phyloP scores from a whole-genome alignment of 1,140 invertebrate species.

The Phymorhynchus buccinoides region DNA sequence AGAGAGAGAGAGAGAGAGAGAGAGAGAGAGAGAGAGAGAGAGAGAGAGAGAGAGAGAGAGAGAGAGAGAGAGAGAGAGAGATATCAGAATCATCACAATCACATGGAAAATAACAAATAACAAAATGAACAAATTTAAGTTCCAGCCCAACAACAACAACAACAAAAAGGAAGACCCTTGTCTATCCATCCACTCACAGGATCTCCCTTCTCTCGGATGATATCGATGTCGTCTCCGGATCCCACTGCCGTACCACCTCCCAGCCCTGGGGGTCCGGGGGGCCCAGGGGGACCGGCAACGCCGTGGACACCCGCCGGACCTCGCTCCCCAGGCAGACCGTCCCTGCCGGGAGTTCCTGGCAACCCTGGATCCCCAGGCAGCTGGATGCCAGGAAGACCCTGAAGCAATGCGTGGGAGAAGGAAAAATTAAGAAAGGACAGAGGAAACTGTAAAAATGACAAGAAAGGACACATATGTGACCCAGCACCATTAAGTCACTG shows the following conservation, averaged over 20 bases:
- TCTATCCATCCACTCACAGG: background rate
- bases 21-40: too few species aligned
- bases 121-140: background rate
- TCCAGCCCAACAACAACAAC: slow-evolving; percentile 1
- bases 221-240: slow-evolving; percentile 30
- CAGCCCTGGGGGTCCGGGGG: slow-evolving; percentile 10
- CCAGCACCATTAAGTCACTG: too few species aligned
- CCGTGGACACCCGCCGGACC: slow-evolving; percentile 13
- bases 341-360: background rate
- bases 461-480: too few species aligned
- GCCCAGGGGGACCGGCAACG: slow-evolving; percentile 34
- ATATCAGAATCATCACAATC: background rate
- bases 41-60: background rate
- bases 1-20: background rate
- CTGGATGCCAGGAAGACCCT: background rate
- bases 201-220: slow-evolving; percentile 39
- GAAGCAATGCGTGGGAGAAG: too few species aligned
- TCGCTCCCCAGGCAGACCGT: background rate
- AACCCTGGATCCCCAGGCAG: slow-evolving; percentile 23
- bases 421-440: too few species aligned
- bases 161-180: background rate
- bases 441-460: too few species aligned
- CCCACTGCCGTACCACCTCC: background rate
- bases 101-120: background rate
- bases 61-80: background rate